Percentiles rank a stretch among this genome's conserved stretches.
Evolutionary conservation across 92 coral and sea anemone genomes (phyloP).

Genomic region (Nematostella vectensis): DNA sequence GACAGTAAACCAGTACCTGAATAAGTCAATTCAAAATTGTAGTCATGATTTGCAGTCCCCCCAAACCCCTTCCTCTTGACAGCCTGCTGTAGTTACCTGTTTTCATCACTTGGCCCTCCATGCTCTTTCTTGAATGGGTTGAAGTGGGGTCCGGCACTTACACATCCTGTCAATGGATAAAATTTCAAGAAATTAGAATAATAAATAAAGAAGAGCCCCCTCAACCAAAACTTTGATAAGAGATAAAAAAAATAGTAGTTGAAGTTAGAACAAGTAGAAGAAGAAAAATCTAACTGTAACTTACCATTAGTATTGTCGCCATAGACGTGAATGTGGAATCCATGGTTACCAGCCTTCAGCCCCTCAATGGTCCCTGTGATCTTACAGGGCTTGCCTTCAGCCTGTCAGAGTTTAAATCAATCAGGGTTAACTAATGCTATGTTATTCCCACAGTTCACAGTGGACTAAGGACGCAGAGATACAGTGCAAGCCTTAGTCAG

Average conservation of each 20-base stretch:
- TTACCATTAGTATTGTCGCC: conserved; percentile 94
- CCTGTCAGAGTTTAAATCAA: conserved; percentile 6
- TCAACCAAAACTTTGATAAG: background rate
- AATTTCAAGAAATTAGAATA: background rate
- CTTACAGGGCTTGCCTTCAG: conserved; percentile 34
- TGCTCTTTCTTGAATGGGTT: conserved; percentile 72
- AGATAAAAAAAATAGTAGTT: too few species aligned
- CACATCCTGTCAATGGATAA: conserved; percentile 48
- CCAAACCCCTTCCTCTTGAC: background rate
- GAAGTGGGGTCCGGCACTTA: conserved; percentile 91
- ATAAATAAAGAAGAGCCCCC: background rate
- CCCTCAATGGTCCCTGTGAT: conserved; percentile 73
- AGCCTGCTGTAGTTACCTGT: conserved; percentile 34
- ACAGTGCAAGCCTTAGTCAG: too few species aligned
- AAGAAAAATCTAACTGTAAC: background rate
- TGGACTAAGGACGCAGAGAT: too few species aligned
- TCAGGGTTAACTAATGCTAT: too few species aligned
- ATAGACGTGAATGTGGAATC: conserved; percentile 94
- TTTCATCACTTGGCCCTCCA: conserved; percentile 85
- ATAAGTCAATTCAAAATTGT: too few species aligned
- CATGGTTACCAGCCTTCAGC: conserved; percentile 81
- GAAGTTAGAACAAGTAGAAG: background rate
- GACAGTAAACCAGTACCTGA: too few species aligned
- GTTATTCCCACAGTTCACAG: too few species aligned
- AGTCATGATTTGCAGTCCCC: too few species aligned